These are phyloP conservation scores for Argentina silus DNA, from an alignment of 2,797 vertebrate genomes.

Conservation along the genomic window DNA sequence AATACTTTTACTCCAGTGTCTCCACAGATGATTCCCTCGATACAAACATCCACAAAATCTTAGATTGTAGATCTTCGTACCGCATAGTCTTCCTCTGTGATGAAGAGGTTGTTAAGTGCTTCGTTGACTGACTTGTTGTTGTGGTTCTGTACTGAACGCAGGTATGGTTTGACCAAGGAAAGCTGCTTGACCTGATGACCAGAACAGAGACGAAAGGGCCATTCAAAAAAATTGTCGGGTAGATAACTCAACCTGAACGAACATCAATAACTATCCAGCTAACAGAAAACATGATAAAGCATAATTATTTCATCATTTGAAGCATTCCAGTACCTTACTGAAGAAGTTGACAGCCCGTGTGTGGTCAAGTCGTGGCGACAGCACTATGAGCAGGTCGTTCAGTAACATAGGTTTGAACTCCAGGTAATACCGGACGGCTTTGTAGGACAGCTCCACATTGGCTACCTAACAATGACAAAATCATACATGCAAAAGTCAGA, in stretches of 20 bases:
- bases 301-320: too few relatives aligned
- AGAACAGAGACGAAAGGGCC: too few relatives aligned
- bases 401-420: slow-evolving; percentile 96
- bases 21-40: background rate
- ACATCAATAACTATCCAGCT: too few relatives aligned
- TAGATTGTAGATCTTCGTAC: slow-evolving; percentile 66
- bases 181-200: slow-evolving; percentile 90
- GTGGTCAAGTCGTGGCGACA: slow-evolving; percentile 96
- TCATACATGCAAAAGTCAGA: background rate
- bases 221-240: too few relatives aligned
- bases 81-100: slow-evolving; percentile 97
- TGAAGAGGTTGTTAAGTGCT: slow-evolving; percentile 98
- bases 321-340: slow-evolving; percentile 97
- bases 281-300: too few relatives aligned
- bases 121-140: slow-evolving; percentile 99
- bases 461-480: slow-evolving; percentile 84
- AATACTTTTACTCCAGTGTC: background rate
- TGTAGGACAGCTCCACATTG: slow-evolving; percentile 98
- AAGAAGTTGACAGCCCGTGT: slow-evolving; percentile 96
- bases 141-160: slow-evolving; percentile 97
- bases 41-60: background rate
- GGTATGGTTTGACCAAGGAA: slow-evolving; percentile 94
- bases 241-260: too few relatives aligned
- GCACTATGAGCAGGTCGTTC: slow-evolving; percentile 95
- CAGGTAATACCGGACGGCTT: slow-evolving; percentile 94